Conservation (phyloP, 2,888 invertebrate species). For the Onthophagus sagittarius region DNA sequence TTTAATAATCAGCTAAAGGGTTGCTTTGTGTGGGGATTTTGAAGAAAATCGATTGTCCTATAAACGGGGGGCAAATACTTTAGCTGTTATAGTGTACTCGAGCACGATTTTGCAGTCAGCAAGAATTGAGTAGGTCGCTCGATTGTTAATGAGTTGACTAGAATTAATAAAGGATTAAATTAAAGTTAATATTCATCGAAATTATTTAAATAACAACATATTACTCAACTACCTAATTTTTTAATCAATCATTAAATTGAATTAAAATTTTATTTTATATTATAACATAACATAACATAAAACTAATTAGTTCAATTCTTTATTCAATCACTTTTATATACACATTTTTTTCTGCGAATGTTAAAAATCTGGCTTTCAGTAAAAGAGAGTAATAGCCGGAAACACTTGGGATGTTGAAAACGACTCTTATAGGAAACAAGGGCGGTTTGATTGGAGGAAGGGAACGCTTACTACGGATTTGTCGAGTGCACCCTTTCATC, state of each 20-base stretch:
- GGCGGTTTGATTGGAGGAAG: conserved; percentile 20
- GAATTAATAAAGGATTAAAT: not conserved
- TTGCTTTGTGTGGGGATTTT: not conserved
- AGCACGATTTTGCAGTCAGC: not conserved
- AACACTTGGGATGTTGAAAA: not conserved
- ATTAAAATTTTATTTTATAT: too few species aligned
- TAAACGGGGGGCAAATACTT: not conserved
- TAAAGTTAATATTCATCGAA: not conserved
- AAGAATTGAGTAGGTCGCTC: not conserved
- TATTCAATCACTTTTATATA: not conserved
- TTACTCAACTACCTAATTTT: too few species aligned
- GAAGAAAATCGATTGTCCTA: not conserved
- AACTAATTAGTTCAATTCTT: too few species aligned
- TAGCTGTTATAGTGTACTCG: not conserved
- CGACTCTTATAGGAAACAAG: not conserved
- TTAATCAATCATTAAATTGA: too few species aligned
- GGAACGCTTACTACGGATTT: conserved; percentile 16
- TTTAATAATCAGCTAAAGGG: not conserved
- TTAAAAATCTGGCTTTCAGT: not conserved
- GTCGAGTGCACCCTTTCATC: conserved; percentile 12
- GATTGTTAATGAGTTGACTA: not conserved
- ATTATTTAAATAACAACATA: not conserved
- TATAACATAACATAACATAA: too few species aligned
- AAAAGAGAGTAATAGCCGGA: not conserved
- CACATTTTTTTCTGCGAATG: not conserved